phyloP scores from a whole-genome alignment of 2,888 invertebrate species.

The Heteromurus nitidus region DNA sequence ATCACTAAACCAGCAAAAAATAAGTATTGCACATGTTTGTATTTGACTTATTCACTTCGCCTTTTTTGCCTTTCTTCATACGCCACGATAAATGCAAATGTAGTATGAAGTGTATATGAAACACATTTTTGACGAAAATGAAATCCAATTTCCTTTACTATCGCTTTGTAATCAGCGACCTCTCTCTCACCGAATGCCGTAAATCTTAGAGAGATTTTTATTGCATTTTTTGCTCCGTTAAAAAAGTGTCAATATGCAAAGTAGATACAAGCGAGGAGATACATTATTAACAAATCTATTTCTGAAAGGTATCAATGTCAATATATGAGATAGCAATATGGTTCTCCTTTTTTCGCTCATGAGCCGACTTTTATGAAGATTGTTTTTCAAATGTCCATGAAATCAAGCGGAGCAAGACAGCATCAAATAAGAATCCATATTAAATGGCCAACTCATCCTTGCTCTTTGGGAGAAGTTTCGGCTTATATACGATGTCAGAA shows the following conservation, averaged over 20 bases:
- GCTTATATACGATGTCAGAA: too few relatives aligned
- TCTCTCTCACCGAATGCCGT: constrained; percentile 28
- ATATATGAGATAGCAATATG: not conserved
- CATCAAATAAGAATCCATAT: too few relatives aligned
- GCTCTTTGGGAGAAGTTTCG: too few relatives aligned
- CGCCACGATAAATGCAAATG: constrained; percentile 31
- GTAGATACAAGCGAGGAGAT: not conserved
- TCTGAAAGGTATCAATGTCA: constrained; percentile 6
- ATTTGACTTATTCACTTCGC: too few relatives aligned
- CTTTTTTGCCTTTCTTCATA: not conserved
- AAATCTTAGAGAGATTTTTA: constrained; percentile 47
- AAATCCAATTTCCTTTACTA: constrained; percentile 35
- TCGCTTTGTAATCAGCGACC: constrained; percentile 43
- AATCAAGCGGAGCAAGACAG: too few relatives aligned
- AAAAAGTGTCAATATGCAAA: constrained; percentile 2
- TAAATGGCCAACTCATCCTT: too few relatives aligned
- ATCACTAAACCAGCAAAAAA: too few relatives aligned
- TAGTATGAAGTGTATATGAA: not conserved
- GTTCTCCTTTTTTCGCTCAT: not conserved
- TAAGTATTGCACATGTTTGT: constrained; percentile 1
- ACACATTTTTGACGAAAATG: constrained; percentile 49
- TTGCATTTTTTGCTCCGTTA: constrained; percentile 32
- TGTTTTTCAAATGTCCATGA: not conserved
- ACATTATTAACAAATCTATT: not conserved
- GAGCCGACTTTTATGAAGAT: not conserved